phyloP scores from a whole-genome alignment of 2,797 vertebrate species.

The Sardinella longiceps region DNA sequence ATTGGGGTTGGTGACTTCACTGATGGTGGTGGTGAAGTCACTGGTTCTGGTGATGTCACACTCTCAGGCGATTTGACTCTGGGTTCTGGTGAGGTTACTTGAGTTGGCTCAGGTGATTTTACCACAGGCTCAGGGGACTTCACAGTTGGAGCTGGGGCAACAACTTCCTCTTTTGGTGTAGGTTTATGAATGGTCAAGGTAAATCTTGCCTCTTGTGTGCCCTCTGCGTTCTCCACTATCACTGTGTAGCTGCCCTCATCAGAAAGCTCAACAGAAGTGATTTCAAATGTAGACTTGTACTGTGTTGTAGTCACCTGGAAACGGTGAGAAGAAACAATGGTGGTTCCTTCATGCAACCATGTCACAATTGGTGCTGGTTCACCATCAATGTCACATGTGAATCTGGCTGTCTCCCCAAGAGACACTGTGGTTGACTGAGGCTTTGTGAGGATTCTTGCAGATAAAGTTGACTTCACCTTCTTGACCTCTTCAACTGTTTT shows the following conservation, averaged over 20 bases:
- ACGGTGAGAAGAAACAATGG: conserved; percentile 79
- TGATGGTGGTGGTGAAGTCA: conserved; percentile 64
- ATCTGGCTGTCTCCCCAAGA: conserved; percentile 88
- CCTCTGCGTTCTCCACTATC: conserved; percentile 90
- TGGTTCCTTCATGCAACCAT: conserved; percentile 81
- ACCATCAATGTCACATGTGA: conserved; percentile 94
- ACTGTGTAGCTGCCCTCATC: conserved; percentile 93
- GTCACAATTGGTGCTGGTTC: conserved; percentile 89
- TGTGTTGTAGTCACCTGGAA: conserved; percentile 86
- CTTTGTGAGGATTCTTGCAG: conserved; percentile 92
- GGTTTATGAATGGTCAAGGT: conserved; percentile 85
- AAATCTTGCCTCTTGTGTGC: conserved; percentile 91
- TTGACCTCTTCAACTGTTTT: conserved; percentile 74
- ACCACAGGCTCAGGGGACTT: conserved; percentile 79
- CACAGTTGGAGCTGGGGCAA: conserved; percentile 73
- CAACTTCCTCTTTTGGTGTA: conserved; percentile 78
- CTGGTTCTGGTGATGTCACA: conserved; percentile 79
- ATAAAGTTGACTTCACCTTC: conserved; percentile 83
- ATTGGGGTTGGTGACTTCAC: conserved; percentile 76
- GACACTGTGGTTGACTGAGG: conserved; percentile 88
- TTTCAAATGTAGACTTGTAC: conserved; percentile 93
- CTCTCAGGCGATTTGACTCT: conserved; percentile 64
- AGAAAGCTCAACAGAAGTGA: conserved; percentile 82
- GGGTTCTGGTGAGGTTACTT: conserved; percentile 62
- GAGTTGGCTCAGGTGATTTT: conserved; percentile 80